A percentile compares a stretch with the other conserved stretches of the same genome.
Evolutionary conservation across 1,140 invertebrate species (phyloP).

Genomic region (Lithobius niger): DNA sequence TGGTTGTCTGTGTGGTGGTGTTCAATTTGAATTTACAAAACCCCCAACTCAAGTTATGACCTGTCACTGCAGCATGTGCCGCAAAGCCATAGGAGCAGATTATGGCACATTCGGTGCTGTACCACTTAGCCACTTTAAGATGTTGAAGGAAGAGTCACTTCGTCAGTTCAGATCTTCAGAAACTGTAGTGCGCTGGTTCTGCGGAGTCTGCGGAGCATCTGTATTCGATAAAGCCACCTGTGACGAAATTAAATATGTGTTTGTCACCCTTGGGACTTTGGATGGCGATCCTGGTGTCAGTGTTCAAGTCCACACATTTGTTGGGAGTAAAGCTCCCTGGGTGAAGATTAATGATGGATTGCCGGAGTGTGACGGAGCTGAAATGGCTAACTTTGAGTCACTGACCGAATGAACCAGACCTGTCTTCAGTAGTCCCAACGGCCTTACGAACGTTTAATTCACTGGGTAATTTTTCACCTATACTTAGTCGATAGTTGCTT

Average conservation of each 20-base stretch:
- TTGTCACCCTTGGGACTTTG: neutral
- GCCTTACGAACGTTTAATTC: too few relatives aligned
- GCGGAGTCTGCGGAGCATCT: neutral
- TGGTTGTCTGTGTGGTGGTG: neutral
- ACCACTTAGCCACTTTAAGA: neutral
- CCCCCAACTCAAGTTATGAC: neutral
- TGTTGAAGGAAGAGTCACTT: neutral
- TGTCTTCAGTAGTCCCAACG: too few relatives aligned
- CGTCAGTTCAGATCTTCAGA: neutral
- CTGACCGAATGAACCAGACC: too few relatives aligned
- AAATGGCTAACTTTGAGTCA: neutral
- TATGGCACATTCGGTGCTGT: neutral
- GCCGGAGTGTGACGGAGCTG: neutral
- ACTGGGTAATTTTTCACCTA: too few relatives aligned
- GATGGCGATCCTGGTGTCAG: neutral
- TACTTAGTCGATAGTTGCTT: too few relatives aligned
- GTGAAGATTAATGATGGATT: neutral
- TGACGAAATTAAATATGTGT: neutral
- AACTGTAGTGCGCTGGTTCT: neutral
- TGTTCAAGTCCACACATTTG: neutral
- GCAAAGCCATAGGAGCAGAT: neutral
- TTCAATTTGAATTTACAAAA: neutral
- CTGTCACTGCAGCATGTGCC: neutral
- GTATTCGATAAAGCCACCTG: neutral
- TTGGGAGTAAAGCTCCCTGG: neutral